Conservation (phyloP, 2,888 invertebrate genomes). For the Coelopa pilipes region DNA sequence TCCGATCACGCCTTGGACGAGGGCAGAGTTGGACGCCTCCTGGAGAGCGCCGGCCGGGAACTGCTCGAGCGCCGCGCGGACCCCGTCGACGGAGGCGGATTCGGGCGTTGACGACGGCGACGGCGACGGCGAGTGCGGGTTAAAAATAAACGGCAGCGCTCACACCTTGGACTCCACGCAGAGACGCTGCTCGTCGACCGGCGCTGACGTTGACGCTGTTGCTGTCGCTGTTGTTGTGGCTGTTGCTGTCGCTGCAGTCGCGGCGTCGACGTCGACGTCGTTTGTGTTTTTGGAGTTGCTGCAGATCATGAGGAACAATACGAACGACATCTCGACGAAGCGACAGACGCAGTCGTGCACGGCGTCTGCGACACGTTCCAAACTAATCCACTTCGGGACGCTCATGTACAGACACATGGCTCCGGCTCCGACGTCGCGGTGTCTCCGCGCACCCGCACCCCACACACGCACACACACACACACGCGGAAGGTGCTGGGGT, state of each 20-base stretch:
- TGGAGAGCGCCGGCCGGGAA: constrained; percentile 28
- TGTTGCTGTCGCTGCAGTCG: background rate
- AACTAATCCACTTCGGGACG: constrained; percentile 51
- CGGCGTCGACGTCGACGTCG: background rate
- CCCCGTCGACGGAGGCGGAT: background rate
- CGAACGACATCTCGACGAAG: constrained; percentile 48
- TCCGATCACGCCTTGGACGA: background rate
- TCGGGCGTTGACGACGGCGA: background rate
- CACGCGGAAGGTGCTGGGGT: background rate
- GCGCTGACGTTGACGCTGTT: constrained; percentile 17
- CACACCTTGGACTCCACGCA: constrained; percentile 31
- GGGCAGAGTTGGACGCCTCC: constrained; percentile 5
- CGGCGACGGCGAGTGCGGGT: background rate
- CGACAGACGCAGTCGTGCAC: constrained; percentile 47
- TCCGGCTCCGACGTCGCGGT: background rate
- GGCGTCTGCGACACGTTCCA: constrained; percentile 50
- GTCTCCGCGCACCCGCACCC: background rate
- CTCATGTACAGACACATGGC: constrained; percentile 51
- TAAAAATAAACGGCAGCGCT: constrained; percentile 24
- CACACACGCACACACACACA: constrained; percentile 6
- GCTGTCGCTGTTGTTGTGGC: constrained; percentile 23
- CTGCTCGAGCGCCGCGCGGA: background rate
- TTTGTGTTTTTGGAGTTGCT: constrained; percentile 29
- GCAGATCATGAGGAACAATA: constrained; percentile 49
- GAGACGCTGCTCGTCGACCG: constrained; percentile 12